These are phyloP conservation scores for Amblyjoppa proteus DNA, from an alignment of 2,888 invertebrate species.

Conservation along the genomic window DNA sequence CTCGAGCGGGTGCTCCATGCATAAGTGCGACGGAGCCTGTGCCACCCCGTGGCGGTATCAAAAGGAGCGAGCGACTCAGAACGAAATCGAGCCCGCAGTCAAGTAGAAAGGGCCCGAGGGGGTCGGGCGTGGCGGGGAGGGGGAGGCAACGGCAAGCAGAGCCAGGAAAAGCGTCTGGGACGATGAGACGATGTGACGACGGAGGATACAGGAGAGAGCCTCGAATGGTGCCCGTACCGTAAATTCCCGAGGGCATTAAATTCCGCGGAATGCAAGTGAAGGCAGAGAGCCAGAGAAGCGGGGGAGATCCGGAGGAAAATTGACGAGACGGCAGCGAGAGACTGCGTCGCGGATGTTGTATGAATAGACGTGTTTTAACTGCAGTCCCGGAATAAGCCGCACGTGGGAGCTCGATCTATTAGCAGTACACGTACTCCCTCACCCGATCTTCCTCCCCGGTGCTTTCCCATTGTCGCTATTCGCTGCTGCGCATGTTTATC, in stretches of 20 bases:
- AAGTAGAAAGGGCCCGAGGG: background rate
- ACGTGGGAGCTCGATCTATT: background rate
- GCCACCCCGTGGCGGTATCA: background rate
- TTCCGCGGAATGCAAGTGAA: constrained; percentile 29
- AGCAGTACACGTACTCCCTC: background rate
- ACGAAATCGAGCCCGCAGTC: constrained; percentile 12
- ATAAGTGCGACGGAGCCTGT: constrained; percentile 3
- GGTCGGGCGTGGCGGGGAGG: background rate
- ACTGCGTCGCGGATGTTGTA: background rate
- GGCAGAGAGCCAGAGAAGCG: background rate
- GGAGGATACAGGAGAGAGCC: background rate
- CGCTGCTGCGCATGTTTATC: background rate
- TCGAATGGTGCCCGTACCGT: background rate
- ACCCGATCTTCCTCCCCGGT: background rate
- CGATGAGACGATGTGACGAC: constrained; percentile 2
- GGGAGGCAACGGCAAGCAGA: background rate
- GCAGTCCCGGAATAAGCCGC: background rate
- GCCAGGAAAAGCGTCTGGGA: background rate
- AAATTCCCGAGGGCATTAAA: constrained; percentile 44
- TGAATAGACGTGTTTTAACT: constrained; percentile 17
- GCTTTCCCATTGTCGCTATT: background rate
- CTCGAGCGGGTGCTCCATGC: background rate
- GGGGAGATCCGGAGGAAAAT: background rate
- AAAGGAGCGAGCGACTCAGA: constrained; percentile 13
- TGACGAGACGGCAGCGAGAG: background rate